Percentiles rank a stretch among this genome's conserved stretches.
Evolutionary conservation across 1,140 invertebrate genomes (phyloP).

Genomic region (Caerostris extrusa): DNA sequence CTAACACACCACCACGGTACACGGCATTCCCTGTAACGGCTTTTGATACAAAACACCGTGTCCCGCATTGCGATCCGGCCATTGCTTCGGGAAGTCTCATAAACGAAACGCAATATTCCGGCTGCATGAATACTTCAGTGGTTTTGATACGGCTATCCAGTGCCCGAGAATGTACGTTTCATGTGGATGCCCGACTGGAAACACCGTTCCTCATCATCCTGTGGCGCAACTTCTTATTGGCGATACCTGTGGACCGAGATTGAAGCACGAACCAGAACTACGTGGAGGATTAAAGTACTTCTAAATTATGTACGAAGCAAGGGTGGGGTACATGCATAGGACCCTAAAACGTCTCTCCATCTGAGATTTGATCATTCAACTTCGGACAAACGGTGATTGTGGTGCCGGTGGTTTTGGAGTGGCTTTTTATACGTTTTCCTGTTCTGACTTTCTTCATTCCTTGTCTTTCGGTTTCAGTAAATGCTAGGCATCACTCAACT

Average conservation of each 20-base stretch:
- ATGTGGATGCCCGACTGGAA: background rate
- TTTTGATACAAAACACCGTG: background rate
- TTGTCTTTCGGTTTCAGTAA: slow-evolving; percentile 26
- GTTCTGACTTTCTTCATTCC: slow-evolving; percentile 2
- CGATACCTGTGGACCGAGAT: slow-evolving; percentile 70
- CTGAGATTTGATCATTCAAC: slow-evolving; percentile 71
- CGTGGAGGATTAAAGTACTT: slow-evolving; percentile 50
- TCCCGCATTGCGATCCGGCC: too few species aligned
- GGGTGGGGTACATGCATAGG: background rate
- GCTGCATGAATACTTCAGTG: slow-evolving; percentile 65
- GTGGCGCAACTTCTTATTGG: background rate
- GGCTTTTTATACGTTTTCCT: background rate
- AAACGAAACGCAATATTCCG: slow-evolving; percentile 63
- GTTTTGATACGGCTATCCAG: slow-evolving; percentile 34
- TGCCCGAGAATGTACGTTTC: background rate
- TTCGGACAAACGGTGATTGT: slow-evolving; percentile 63
- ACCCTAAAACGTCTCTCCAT: slow-evolving; percentile 43
- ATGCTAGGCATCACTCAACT: slow-evolving; percentile 41
- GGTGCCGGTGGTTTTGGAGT: slow-evolving; percentile 32
- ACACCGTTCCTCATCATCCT: slow-evolving; percentile 52
- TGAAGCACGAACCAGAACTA: slow-evolving; percentile 70
- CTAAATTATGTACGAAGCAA: slow-evolving; percentile 70
- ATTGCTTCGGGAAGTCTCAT: background rate
- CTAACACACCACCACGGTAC: background rate
- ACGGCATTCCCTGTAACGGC: background rate